Conservation (phyloP, 2,888 invertebrate genomes). For the Choristoneura rosaceana region DNA sequence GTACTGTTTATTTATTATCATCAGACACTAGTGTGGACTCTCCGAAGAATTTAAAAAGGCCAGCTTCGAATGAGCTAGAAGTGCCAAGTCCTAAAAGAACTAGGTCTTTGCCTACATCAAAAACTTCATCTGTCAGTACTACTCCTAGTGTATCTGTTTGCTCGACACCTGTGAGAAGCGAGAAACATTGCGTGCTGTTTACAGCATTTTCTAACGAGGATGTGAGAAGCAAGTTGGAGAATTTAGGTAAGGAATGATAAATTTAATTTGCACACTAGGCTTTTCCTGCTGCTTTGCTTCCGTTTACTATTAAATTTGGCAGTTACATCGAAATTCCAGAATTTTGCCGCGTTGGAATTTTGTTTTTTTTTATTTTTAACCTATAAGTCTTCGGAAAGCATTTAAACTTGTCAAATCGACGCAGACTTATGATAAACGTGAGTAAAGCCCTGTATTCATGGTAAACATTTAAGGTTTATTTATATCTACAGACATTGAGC, state of each 20-base stretch:
- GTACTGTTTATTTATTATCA: conserved; percentile 67
- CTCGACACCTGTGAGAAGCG: conserved; percentile 39
- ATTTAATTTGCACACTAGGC: no score
- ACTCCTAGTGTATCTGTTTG: conserved; percentile 51
- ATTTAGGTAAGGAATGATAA: conserved; percentile 64
- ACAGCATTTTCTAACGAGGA: conserved; percentile 71
- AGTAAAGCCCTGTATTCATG: no score
- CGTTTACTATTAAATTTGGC: no score
- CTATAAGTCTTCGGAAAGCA: no score
- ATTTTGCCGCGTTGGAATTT: no score
- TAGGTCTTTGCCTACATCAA: conserved; percentile 48
- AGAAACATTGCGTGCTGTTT: conserved; percentile 67
- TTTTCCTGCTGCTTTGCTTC: no score
- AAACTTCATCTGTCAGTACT: conserved; percentile 51
- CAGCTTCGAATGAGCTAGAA: conserved; percentile 51
- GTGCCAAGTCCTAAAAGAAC: conserved; percentile 61
- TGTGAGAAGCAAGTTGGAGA: conserved; percentile 65
- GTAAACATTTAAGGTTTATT: no score
- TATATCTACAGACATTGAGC: no score
- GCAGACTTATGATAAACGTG: no score
- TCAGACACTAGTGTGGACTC: conserved; percentile 62
- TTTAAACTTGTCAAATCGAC: no score
- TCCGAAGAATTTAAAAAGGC: conserved; percentile 59
- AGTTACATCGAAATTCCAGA: no score
- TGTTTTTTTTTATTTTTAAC: no score